Evolutionary conservation across 1,140 invertebrate species (phyloP), one percentile per base, ranked within the genome.

Genomic region (Drosophila sturtevanti): DNA sequence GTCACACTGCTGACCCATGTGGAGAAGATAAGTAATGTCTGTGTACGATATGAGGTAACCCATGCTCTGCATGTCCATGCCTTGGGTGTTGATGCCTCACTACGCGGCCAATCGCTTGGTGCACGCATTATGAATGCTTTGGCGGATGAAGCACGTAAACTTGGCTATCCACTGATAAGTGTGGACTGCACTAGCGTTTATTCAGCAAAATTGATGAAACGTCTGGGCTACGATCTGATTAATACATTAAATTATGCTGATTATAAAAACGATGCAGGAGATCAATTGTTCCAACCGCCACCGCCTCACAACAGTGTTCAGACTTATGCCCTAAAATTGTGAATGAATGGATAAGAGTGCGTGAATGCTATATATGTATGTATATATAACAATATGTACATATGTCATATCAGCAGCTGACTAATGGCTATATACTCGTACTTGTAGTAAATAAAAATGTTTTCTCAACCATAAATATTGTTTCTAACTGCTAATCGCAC

Each of bases 141-240:
- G 18, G 37, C 51, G 2, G 52, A 34, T 14, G 48, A 58, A 4
- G 77, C 58, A 11, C 24, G 63, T 2, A 65, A 75, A 0, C 41
- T 78, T 31, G 63, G 65, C n/a, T 82, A 85, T 24, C 77, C 44
- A 0, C 54, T 89, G 18, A 54, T 90, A 6, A 69, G 69, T 48
- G 38, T 37, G 14, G 89, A 91, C 64, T 91, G 89, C 59, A 82
- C 79, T 14, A 90, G 84, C 31, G 14, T 75, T 31, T 91, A 84
- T 54, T 89, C 84, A 4, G 72, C 77, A 7, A 63, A 67, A 0
- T 27, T 91, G 9, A 38, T 72, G 41, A 34, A 75, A 12, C 76
- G 81, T 0, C 31, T 91, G 5, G 68, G 67, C 41, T 84, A 65
- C 41, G 63, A 89, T 11, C 61, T 77, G 22, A 35, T 80, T 16